Percentiles rank a stretch among this genome's conserved stretches.
These are phyloP conservation scores for cat (Felis catus) DNA, from an alignment of 2,113 vertebrate species.

Conservation along the genomic window DNA sequence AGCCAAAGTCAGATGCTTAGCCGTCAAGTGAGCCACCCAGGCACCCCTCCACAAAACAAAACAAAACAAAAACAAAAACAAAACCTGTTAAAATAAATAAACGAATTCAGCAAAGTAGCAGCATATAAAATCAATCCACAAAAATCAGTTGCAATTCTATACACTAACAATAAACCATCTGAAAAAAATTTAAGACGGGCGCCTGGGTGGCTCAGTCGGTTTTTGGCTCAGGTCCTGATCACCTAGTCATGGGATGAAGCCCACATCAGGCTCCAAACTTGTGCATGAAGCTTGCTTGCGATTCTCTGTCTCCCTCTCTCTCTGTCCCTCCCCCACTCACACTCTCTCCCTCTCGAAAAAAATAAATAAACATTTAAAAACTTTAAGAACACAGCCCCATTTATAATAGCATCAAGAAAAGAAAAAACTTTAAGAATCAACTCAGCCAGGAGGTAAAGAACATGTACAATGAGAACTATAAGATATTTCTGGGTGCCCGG, in stretches of 20 bases:
- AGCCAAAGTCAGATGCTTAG: no score
- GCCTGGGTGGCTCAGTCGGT: no score
- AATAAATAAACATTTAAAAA: no score
- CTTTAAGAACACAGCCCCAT: not conserved
- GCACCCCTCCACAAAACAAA: no score
- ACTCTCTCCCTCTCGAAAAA: not conserved
- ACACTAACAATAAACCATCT: not conserved
- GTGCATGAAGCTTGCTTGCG: no score
- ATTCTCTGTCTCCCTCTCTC: no score
- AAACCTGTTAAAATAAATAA: not conserved
- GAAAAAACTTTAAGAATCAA: not conserved
- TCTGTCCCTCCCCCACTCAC: no score
- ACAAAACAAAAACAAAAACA: no score
- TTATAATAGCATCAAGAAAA: not conserved
- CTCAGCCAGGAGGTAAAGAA: not conserved
- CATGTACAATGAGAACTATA: not conserved
- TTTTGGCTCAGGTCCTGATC: no score
- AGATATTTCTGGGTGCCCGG: not conserved
- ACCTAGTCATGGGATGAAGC: no score
- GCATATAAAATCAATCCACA: not conserved
- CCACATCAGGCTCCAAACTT: no score
- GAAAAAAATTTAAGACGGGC: not conserved
- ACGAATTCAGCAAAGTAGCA: not conserved
- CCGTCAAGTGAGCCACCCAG: no score
- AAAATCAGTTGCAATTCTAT: not conserved